These are phyloP conservation scores for Papio anubis DNA, from an alignment of 2,113 vertebrate genomes.

Conservation along the genomic window DNA sequence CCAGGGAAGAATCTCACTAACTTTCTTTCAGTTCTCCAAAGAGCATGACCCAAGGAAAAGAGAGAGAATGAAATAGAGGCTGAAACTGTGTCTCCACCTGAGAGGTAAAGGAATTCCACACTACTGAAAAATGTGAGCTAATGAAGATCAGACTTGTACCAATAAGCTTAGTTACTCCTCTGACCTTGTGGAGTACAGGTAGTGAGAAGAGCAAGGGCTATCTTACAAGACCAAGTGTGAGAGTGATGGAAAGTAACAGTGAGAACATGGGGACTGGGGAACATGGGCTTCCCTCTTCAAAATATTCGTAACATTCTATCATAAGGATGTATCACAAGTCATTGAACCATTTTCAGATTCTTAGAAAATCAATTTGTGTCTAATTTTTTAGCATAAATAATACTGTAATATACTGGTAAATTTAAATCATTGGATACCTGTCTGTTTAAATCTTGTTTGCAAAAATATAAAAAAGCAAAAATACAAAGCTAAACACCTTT, in stretches of 20 bases:
- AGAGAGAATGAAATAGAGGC: neutral
- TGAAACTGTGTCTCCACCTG: neutral
- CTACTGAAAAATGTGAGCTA: neutral
- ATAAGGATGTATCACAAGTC: neutral
- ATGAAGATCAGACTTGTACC: neutral
- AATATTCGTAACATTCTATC: neutral
- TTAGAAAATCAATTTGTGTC: slow-evolving; percentile 2
- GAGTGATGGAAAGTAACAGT: neutral
- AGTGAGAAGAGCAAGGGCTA: neutral
- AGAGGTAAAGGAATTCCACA: neutral
- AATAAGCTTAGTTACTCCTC: neutral
- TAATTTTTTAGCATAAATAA: neutral
- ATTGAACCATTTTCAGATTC: neutral
- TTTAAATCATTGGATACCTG: neutral
- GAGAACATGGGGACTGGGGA: too few species aligned
- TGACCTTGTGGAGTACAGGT: neutral
- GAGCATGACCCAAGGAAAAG: neutral
- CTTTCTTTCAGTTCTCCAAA: neutral
- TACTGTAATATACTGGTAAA: neutral
- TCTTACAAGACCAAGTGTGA: neutral
- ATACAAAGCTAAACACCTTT: neutral
- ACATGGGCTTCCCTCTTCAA: neutral
- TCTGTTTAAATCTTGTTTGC: neutral
- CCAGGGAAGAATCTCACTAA: neutral
- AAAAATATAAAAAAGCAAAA: neutral